These are phyloP conservation scores for Mohoua ochrocephala DNA, from an alignment of 2,113 vertebrate species.

Conservation along the genomic window DNA sequence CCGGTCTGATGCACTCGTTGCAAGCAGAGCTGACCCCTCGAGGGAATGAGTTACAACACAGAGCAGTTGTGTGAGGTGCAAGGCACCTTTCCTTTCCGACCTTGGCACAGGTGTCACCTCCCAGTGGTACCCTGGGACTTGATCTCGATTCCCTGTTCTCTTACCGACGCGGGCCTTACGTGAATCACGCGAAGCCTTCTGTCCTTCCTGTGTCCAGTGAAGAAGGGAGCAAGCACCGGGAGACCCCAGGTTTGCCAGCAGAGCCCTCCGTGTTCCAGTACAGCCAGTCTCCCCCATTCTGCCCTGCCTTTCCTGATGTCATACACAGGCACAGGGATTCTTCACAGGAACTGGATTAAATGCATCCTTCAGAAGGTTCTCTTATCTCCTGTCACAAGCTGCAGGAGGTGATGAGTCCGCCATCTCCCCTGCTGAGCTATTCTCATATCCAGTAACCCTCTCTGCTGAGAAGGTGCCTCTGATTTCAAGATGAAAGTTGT, in stretches of 20 bases:
- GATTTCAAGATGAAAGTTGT: slow-evolving; percentile 1
- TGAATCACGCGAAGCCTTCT: background rate
- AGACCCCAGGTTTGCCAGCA: background rate
- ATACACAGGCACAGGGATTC: background rate
- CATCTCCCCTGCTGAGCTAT: background rate
- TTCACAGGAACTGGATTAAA: background rate
- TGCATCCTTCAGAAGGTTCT: background rate
- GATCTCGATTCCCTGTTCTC: background rate
- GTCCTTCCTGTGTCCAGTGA: fast-evolving
- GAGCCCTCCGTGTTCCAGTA: fast-evolving
- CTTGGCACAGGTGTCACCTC: background rate
- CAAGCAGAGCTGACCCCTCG: fast-evolving
- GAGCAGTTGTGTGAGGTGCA: background rate
- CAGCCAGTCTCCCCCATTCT: background rate
- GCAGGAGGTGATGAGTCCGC: background rate
- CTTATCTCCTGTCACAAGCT: background rate
- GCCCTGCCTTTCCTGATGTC: background rate
- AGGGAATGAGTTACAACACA: background rate
- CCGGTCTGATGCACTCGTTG: background rate
- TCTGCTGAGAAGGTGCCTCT: background rate
- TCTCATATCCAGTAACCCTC: background rate
- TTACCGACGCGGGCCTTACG: background rate
- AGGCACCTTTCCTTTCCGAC: background rate
- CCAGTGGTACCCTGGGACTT: background rate
- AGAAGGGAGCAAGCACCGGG: background rate